Percentiles rank a stretch among this genome's conserved stretches.
Conservation (phyloP, 2,888 invertebrate genomes). For the Euphydryas editha region DNA sequence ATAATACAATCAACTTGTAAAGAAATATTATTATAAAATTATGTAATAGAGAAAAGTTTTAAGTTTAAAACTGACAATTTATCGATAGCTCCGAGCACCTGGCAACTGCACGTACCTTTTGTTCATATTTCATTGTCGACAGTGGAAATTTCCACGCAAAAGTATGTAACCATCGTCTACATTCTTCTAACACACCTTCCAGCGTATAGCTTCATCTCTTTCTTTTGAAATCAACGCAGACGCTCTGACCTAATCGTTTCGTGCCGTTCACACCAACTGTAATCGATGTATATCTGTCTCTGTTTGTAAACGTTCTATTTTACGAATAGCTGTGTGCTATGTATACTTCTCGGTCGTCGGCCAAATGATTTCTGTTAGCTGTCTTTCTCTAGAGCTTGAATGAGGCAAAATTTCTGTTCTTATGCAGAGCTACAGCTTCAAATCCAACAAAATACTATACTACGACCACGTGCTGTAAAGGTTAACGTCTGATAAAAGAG, state of each 20-base stretch:
- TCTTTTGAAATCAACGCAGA: conserved; percentile 72
- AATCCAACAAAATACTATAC: conserved; percentile 79
- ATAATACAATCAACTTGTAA: too few relatives aligned
- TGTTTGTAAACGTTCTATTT: conserved; percentile 78
- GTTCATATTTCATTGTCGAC: conserved; percentile 81
- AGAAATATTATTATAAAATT: neutral
- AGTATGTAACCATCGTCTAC: conserved; percentile 76
- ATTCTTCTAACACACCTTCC: conserved; percentile 57
- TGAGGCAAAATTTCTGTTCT: conserved; percentile 79
- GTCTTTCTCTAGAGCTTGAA: conserved; percentile 83
- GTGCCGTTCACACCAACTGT: conserved; percentile 59
- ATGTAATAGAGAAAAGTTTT: neutral
- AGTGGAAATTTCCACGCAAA: conserved; percentile 82
- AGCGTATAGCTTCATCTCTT: conserved; percentile 59
- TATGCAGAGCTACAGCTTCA: conserved; percentile 82
- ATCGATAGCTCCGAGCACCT: conserved; percentile 45
- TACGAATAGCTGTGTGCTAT: conserved; percentile 83
- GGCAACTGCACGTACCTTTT: conserved; percentile 61
- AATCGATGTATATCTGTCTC: conserved; percentile 61
- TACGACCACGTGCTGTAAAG: conserved; percentile 77
- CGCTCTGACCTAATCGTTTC: conserved; percentile 75
- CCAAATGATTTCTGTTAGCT: conserved; percentile 81
- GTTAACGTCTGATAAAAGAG: conserved; percentile 79
- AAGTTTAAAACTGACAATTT: conserved; percentile 16
- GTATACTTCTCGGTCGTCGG: conserved; percentile 83